Base-by-base conservation (phyloP, 92 coral and sea anemone genomes). In the Paragorgia papillata region DNA sequence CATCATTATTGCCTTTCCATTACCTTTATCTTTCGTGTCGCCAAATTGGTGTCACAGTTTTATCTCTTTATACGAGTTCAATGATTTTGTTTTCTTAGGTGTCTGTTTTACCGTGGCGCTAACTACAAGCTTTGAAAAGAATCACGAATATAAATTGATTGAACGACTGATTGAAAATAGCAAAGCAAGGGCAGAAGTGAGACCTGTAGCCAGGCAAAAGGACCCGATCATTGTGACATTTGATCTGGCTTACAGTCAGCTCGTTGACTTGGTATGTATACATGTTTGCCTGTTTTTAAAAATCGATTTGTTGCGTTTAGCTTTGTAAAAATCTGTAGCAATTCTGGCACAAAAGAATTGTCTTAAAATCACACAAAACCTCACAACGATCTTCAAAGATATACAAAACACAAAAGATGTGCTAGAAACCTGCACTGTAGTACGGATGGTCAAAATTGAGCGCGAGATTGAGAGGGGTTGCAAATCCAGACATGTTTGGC, bases 201-300 rank as follows among this genome's bases (percentile, higher is more conserved):
- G 85, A 10, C 91, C 91, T 0, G 34, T 80, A 15, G 75, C 58
- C 65, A 83, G 73, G 67, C 66, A 62, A 26, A 57, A 77, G 27
- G 49, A 75, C 12, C 85, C 89, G 22, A 73, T 90, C 7, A 62
- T 76, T 20, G 76, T 90, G n/a, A 84, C 83, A 2, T 88, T 90
- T 64, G 96, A 90, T 79, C 78, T 87, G 62, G 96, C 96, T 9
- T 87, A 80, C 83, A 87, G 90, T 80, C 96, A 87, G 58, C 86
- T 89, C 13, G 88, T 87, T 1, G 89, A 87, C 58, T 76, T 90
- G 83, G 96, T 90, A 67, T 69, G 90, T 74, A 17, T 31, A 22
- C 8, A 3, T 32, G 33, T 19, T 0, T 30, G 24, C 27, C 9
- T 31, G 0, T 15, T 9, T 13, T 0, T 0, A 10, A 46, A 37